phyloP scores from a whole-genome alignment of 2,797 vertebrate species.

The Pseudocheirus occidentalis region DNA sequence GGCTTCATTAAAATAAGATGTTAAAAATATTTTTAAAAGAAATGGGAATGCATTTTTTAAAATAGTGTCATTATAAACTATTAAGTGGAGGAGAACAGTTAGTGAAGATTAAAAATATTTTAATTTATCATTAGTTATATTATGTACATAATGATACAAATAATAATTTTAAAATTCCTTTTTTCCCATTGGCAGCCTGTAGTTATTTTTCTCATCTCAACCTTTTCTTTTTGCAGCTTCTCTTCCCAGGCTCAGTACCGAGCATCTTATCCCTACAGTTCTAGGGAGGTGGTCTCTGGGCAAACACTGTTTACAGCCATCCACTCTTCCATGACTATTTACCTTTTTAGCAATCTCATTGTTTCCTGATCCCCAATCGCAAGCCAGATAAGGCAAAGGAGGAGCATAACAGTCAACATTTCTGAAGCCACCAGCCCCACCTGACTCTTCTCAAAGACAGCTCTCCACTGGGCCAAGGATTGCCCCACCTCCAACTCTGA shows the following conservation, averaged over 20 bases:
- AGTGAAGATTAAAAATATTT: not conserved
- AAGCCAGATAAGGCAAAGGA: not conserved
- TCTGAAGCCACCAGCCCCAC: not conserved
- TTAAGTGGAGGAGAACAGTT: not conserved
- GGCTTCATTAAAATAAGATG: not conserved
- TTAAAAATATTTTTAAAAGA: not conserved
- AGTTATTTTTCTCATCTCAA: not conserved
- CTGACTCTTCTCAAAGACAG: not conserved
- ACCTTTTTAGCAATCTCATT: not conserved
- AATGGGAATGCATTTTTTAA: too few relatives aligned
- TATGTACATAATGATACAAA: too few relatives aligned
- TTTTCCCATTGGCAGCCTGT: not conserved
- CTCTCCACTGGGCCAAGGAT: not conserved
- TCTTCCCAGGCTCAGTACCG: not conserved
- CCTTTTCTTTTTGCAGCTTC: not conserved
- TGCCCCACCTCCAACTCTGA: not conserved
- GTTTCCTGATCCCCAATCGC: not conserved
- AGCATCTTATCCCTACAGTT: not conserved
- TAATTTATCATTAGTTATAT: too few relatives aligned
- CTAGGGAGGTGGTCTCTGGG: not conserved
- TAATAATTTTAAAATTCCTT: not conserved
- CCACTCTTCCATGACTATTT: not conserved
- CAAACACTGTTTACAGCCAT: not conserved
- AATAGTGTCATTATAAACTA: not conserved
- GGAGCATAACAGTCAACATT: not conserved